Conservation (phyloP, 2,113 vertebrate species). For the Xenotilapia longispinis region DNA sequence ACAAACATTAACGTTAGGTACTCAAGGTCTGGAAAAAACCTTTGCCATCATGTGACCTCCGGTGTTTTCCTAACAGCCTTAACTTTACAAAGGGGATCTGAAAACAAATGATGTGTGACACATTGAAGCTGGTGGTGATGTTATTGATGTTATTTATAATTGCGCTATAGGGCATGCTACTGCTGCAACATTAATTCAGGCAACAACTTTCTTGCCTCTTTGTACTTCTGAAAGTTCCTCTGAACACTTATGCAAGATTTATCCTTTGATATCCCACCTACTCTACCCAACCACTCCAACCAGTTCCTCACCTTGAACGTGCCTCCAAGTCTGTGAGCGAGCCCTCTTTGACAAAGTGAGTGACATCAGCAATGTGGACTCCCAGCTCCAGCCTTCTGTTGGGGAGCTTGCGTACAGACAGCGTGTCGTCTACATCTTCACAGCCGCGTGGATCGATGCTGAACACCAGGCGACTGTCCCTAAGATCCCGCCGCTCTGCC, state of each 20-base stretch:
- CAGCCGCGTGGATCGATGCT: conserved; percentile 93
- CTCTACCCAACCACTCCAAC: not conserved
- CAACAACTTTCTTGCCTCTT: not conserved
- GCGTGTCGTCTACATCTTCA: conserved; percentile 90
- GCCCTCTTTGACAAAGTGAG: conserved; percentile 82
- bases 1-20: not conserved
- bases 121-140: not conserved
- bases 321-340: conserved; percentile 88
- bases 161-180: not conserved
- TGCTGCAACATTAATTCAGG: not conserved
- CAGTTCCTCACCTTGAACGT: conserved; percentile 71
- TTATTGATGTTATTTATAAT: not conserved
- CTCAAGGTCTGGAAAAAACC: not conserved
- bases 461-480: conserved; percentile 84
- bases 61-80: not conserved
- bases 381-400: conserved; percentile 82
- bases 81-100: not conserved
- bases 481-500: conserved; percentile 61
- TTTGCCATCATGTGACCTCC: not conserved
- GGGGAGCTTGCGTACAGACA: conserved; percentile 76
- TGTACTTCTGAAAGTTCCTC: not conserved
- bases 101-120: not conserved
- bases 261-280: not conserved
- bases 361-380: conserved; percentile 94
- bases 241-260: not conserved